Evolutionary conservation across 2,113 vertebrate species (phyloP).

Genomic region (Ariopsis seemanni): DNA sequence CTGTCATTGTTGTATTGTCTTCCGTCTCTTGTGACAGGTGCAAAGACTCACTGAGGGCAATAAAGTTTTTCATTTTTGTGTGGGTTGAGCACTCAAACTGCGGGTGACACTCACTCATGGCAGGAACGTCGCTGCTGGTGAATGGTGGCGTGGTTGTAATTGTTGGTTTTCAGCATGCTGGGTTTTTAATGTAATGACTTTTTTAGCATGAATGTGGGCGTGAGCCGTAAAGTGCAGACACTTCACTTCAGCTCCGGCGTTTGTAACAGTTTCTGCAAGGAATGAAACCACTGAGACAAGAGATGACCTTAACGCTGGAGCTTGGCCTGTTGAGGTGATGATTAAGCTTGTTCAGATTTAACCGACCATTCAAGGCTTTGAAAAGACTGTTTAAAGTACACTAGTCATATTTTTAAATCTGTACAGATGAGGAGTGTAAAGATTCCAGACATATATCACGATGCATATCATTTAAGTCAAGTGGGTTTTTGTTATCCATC

Average conservation of each 20-base stretch:
- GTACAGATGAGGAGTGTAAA: background rate
- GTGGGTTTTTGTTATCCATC: no score
- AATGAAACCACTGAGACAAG: background rate
- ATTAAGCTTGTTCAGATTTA: background rate
- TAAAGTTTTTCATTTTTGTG: constrained; percentile 33
- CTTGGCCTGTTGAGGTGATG: background rate
- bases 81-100: constrained; percentile 25
- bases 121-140: constrained; percentile 53
- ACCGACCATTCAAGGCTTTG: background rate
- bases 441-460: background rate
- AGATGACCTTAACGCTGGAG: background rate
- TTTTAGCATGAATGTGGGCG: constrained; percentile 43
- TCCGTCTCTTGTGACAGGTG: background rate
- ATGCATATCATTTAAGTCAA: background rate
- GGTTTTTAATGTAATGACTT: constrained; percentile 52
- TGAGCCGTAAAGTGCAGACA: constrained; percentile 38
- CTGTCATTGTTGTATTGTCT: background rate
- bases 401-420: background rate
- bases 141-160: constrained; percentile 55
- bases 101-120: constrained; percentile 36
- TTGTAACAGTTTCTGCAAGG: constrained; percentile 9
- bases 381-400: background rate
- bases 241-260: constrained; percentile 38
- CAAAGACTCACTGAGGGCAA: constrained; percentile 24
- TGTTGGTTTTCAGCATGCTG: constrained; percentile 42